A percentile compares a stretch with the other conserved stretches of the same genome.
Conservation (phyloP, 2,113 vertebrate species). For the Chauna torquata region DNA sequence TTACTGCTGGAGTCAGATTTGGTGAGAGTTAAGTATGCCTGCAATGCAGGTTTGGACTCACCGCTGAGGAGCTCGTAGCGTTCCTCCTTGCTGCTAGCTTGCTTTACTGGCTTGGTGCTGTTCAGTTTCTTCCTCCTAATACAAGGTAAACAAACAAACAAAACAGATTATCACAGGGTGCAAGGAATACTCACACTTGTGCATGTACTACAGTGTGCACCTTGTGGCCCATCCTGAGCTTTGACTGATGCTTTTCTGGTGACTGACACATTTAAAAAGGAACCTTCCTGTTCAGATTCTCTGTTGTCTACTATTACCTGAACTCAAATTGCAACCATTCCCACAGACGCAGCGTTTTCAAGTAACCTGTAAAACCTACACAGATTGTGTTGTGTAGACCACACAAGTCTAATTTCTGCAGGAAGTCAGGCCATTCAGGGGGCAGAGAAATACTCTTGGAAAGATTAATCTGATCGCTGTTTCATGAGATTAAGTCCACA, state of each 20-base stretch:
- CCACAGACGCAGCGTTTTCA: background rate
- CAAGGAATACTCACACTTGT: background rate
- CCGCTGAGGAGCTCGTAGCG: background rate
- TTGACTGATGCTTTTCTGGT: background rate
- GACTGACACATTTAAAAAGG: background rate
- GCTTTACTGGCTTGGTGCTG: background rate
- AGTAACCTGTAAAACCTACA: background rate
- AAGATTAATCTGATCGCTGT: background rate
- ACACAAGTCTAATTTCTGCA: background rate
- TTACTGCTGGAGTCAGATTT: background rate
- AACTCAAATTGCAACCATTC: background rate
- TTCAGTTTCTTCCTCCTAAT: background rate
- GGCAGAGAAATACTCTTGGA: background rate
- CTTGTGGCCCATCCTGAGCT: background rate
- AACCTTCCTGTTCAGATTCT: background rate
- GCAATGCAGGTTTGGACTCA: background rate
- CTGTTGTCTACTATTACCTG: background rate
- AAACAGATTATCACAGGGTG: background rate
- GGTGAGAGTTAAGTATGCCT: background rate
- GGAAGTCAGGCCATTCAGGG: background rate
- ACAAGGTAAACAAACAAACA: background rate
- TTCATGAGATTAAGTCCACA: too few species aligned
- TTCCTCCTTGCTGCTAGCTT: background rate
- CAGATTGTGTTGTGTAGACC: too few species aligned
- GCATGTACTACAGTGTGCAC: background rate